Base-by-base conservation (phyloP, 2,888 invertebrate genomes). In the Ditula angustiorana region DNA sequence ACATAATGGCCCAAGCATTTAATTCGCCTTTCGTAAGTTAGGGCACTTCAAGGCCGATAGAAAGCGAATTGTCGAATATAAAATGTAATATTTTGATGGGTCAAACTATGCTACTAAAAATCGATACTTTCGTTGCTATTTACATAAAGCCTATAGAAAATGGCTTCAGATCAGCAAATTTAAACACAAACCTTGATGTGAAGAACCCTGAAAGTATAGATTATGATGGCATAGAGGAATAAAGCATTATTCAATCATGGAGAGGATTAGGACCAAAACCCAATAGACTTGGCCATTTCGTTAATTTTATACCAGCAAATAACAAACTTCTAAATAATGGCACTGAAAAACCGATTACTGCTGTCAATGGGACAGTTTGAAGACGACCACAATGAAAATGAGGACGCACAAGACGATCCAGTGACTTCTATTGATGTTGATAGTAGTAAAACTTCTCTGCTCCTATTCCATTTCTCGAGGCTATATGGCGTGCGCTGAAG, bases 31-130 rank as follows among this genome's bases (percentile, higher is more conserved):
- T n/a, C n/a, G n/a, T n/a, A 2, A 30, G 30, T n/a, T n/a, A n/a
- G 2, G 57, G 57, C 44, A 57, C 44, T 46, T 30, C 46, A 46
- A 33, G 23, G 16, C 46, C 23, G 1, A 30, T 57, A 8, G 46
- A 57, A 13, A 57, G 30, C 13, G 13, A 10, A 7, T 56, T 28
- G 7, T 41, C 44, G 2, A 19, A 56, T 13, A 21, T 56, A 19
- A 56, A 56, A 28, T 56, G 44, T n/a, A 41, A 56, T n/a, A 7
- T 55, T 8, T 44, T 44, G 7, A 57, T 46, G 23, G 57, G 30
- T 2, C 23, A 46, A 11, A 8, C 33, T 13, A 57, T 44, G 21
- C 44, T 8, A 0, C 7, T 47, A n/a, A 57, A 23, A n/a, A 5
- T 57, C 0, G 10, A 33, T 13, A 30, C 21, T 23, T 57, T 57